These are phyloP conservation scores for Mya arenaria DNA, from an alignment of 1,140 invertebrate genomes.

Conservation along the genomic window DNA sequence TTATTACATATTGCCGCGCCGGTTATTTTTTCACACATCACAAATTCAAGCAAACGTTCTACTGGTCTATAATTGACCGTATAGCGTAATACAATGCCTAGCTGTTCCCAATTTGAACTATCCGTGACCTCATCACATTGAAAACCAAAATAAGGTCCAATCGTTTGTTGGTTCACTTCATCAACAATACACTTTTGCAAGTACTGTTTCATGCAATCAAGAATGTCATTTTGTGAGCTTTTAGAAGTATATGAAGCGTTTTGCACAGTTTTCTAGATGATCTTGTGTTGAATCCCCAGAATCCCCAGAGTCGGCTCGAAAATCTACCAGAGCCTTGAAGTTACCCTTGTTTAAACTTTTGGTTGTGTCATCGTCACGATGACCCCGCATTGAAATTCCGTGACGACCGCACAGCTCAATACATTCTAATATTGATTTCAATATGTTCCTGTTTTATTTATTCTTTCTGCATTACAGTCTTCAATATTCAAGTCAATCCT, in stretches of 20 bases:
- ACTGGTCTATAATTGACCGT: not conserved
- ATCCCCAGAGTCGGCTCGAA: constrained; percentile 40
- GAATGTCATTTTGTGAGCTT: constrained; percentile 57
- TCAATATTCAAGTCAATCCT: constrained; percentile 7
- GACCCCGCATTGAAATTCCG: constrained; percentile 10
- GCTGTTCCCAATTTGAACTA: constrained; percentile 54
- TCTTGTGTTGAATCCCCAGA: constrained; percentile 2
- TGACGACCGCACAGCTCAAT: constrained; percentile 14
- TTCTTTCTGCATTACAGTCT: constrained; percentile 1
- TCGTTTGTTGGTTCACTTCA: constrained; percentile 44
- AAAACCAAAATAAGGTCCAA: constrained; percentile 48
- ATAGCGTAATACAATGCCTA: constrained; percentile 54
- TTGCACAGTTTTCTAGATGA: constrained; percentile 34
- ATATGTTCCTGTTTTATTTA: not conserved
- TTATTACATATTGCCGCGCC: constrained; percentile 46
- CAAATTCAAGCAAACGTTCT: constrained; percentile 54
- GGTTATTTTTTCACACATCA: constrained; percentile 42
- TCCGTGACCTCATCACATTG: constrained; percentile 58
- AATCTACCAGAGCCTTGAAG: constrained; percentile 28
- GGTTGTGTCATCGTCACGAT: constrained; percentile 30
- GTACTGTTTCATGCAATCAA: constrained; percentile 50
- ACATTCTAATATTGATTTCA: constrained; percentile 18
- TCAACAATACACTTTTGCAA: constrained; percentile 54
- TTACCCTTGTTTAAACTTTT: constrained; percentile 18
- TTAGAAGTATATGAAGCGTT: constrained; percentile 52